A percentile compares a stretch with the other conserved stretches of the same genome.
Conservation (phyloP, 2,888 invertebrate genomes). For the Eristalis intricaria region DNA sequence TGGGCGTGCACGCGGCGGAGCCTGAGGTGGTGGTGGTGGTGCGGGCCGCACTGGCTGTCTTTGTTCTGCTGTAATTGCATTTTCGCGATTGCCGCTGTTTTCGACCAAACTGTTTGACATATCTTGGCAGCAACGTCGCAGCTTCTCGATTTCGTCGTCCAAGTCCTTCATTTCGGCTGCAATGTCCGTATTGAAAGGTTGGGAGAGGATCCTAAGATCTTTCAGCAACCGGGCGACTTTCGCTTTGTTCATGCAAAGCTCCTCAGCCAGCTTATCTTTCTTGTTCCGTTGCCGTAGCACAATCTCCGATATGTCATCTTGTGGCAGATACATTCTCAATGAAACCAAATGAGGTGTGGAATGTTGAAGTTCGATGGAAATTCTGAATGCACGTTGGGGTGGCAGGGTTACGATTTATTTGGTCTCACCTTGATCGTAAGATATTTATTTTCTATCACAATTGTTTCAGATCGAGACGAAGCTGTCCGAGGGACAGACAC, state of each 20-base stretch:
- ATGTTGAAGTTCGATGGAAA: conserved; percentile 61
- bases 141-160: conserved; percentile 49
- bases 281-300: conserved; percentile 44
- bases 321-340: conserved; percentile 54
- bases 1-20: conserved; percentile 39
- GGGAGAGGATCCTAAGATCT: conserved; percentile 25
- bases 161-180: conserved; percentile 45
- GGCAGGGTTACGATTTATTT: conserved; percentile 38
- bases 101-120: conserved; percentile 42
- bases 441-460: neutral
- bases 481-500: conserved; percentile 4
- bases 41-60: conserved; percentile 54
- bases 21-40: conserved; percentile 51
- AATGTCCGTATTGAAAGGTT: conserved; percentile 42
- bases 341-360: conserved; percentile 47
- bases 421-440: neutral
- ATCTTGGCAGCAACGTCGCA: conserved; percentile 37
- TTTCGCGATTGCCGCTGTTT: conserved; percentile 30
- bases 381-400: conserved; percentile 45
- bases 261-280: conserved; percentile 34
- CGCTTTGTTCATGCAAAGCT: conserved; percentile 29
- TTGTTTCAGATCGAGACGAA: conserved; percentile 27
- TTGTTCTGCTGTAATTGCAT: conserved; percentile 14
- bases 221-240: conserved; percentile 36
- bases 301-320: conserved; percentile 55